Percentiles rank a stretch among this genome's conserved stretches.
phyloP scores from a whole-genome alignment of 2,797 vertebrate genomes.

The Typhlichthys subterraneus region DNA sequence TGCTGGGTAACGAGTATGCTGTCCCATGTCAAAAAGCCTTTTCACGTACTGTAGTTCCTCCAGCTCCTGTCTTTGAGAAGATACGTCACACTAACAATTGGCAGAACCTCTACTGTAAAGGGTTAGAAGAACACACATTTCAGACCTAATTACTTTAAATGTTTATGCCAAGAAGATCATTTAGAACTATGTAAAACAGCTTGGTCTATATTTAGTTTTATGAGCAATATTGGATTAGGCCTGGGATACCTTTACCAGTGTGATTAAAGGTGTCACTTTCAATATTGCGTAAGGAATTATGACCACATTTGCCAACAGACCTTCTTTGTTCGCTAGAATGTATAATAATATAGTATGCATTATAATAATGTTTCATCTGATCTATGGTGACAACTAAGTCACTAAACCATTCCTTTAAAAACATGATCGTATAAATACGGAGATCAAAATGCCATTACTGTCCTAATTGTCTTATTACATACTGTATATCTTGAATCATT shows the following conservation, averaged over 20 bases:
- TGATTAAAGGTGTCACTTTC: slow-evolving; percentile 60
- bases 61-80: not conserved
- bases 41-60: slow-evolving; percentile 17
- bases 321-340: slow-evolving; percentile 7
- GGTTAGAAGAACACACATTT: slow-evolving; percentile 15
- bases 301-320: slow-evolving; percentile 34
- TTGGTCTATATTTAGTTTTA: slow-evolving; percentile 76
- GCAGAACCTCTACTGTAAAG: slow-evolving; percentile 26
- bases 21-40: slow-evolving; percentile 16
- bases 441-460: not conserved
- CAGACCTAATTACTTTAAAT: slow-evolving; percentile 37
- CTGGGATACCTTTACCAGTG: slow-evolving; percentile 55
- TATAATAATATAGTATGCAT: slow-evolving; percentile 21
- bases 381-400: slow-evolving; percentile 18
- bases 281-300: slow-evolving; percentile 35
- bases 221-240: slow-evolving; percentile 74
- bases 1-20: slow-evolving; percentile 28
- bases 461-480: slow-evolving; percentile 4
- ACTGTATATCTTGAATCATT: slow-evolving; percentile 15
- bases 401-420: slow-evolving; percentile 11
- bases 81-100: slow-evolving; percentile 34
- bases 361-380: slow-evolving; percentile 10
- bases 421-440: slow-evolving; percentile 17
- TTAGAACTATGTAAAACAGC: slow-evolving; percentile 55
- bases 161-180: slow-evolving; percentile 45